Conservation (phyloP, 2,888 invertebrate genomes). For the Lathronympha strigana region DNA sequence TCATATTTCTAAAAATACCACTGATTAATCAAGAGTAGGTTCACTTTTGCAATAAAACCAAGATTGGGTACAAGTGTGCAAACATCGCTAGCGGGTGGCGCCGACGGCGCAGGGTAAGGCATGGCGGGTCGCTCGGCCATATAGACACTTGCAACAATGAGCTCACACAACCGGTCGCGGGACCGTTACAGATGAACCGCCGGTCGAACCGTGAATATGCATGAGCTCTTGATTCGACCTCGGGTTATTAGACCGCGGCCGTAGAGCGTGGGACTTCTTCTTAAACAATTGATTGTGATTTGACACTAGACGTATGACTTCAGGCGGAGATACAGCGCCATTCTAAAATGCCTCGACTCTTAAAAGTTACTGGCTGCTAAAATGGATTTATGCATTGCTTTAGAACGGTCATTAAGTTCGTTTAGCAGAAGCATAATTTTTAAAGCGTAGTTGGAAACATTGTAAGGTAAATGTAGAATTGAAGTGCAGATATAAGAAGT, state of each 20-base stretch:
- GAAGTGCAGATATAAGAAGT: slow-evolving; percentile 61
- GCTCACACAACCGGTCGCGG: slow-evolving; percentile 76
- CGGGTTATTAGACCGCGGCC: slow-evolving; percentile 76
- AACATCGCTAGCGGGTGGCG: slow-evolving; percentile 45
- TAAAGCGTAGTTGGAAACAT: slow-evolving; percentile 34
- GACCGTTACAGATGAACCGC: slow-evolving; percentile 82
- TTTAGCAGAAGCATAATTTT: slow-evolving; percentile 39
- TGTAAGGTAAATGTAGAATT: slow-evolving; percentile 41
- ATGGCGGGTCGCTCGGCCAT: slow-evolving; percentile 53
- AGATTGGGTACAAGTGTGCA: slow-evolving; percentile 43
- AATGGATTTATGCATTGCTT: slow-evolving; percentile 38
- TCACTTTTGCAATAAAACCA: slow-evolving; percentile 29
- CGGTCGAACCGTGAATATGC: slow-evolving; percentile 76
- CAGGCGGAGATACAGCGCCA: neutral
- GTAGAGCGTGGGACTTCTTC: slow-evolving; percentile 72
- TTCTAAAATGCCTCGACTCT: slow-evolving; percentile 17
- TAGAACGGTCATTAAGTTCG: slow-evolving; percentile 31
- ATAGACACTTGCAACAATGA: slow-evolving; percentile 75
- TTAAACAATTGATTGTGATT: slow-evolving; percentile 40
- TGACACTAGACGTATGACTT: slow-evolving; percentile 26
- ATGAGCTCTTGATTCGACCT: slow-evolving; percentile 80
- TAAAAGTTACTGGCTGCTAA: slow-evolving; percentile 46
- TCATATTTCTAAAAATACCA: slow-evolving; percentile 18
- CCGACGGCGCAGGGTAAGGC: slow-evolving; percentile 44
- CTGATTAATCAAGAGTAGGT: slow-evolving; percentile 13